phyloP scores from a whole-genome alignment of 2,113 vertebrate genomes.

The Beaufortia kweichowensis region DNA sequence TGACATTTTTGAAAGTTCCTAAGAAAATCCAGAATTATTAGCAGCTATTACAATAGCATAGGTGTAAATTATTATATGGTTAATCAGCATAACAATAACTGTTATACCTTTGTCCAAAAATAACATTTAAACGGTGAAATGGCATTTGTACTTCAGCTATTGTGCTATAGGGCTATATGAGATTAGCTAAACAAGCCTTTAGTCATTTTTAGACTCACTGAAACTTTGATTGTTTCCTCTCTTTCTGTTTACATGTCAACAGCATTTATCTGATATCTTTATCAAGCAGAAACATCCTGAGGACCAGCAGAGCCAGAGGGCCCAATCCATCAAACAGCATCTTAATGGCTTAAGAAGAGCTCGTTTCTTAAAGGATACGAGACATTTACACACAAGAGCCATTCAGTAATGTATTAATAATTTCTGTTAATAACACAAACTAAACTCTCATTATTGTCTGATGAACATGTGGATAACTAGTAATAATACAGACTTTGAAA shows the following conservation, averaged over 20 bases:
- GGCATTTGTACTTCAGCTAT: not conserved
- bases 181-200: too few relatives aligned
- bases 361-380: conserved; percentile 67
- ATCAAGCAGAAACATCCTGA: conserved; percentile 42
- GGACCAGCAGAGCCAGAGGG: conserved; percentile 59
- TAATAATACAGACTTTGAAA: not conserved
- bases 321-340: conserved; percentile 69
- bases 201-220: conserved; percentile 51
- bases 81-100: too few relatives aligned
- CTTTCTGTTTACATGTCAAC: conserved; percentile 60
- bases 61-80: too few relatives aligned
- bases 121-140: not conserved
- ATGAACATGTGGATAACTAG: not conserved
- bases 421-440: not conserved
- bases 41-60: too few relatives aligned
- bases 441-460: not conserved
- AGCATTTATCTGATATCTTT: conserved; percentile 59
- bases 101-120: too few relatives aligned
- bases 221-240: conserved; percentile 52
- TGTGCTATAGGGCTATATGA: too few relatives aligned
- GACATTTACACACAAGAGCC: conserved; percentile 49
- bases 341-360: conserved; percentile 69
- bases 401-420: conserved; percentile 21
- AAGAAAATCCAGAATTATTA: too few relatives aligned
- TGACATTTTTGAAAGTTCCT: too few relatives aligned